Evolutionary conservation across 2,113 vertebrate species (phyloP).

Genomic region (Crotalus horridus): DNA sequence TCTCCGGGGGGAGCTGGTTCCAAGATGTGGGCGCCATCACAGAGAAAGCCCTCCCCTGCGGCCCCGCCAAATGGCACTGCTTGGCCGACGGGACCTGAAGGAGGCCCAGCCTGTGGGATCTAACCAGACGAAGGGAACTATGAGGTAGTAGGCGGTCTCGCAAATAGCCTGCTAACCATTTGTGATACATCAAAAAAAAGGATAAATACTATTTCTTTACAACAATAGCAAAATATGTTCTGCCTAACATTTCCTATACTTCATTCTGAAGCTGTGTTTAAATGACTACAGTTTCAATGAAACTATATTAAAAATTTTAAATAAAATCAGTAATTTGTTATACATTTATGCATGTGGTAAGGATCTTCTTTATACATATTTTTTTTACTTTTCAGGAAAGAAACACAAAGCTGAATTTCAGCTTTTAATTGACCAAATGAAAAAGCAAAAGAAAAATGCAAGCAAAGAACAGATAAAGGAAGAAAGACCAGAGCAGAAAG

Average conservation of each 20-base stretch:
- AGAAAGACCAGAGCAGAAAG: slow-evolving; percentile 9
- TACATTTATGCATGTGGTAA: not conserved
- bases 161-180: too few species aligned
- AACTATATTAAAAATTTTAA: not conserved
- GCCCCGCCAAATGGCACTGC: too few species aligned
- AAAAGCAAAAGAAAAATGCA: slow-evolving; percentile 70
- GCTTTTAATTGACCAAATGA: slow-evolving; percentile 82
- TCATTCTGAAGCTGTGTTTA: not conserved
- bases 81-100: too few species aligned
- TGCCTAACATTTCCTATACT: not conserved
- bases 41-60: too few species aligned
- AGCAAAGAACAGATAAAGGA: slow-evolving; percentile 26
- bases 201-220: not conserved
- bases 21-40: too few species aligned
- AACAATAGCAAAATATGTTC: not conserved
- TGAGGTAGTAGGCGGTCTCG: too few species aligned
- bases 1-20: too few species aligned
- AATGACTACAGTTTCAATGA: not conserved
- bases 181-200: not conserved
- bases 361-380: not conserved
- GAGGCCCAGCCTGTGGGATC: too few species aligned
- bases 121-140: too few species aligned
- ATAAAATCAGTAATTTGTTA: not conserved
- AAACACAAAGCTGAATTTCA: slow-evolving; percentile 84
- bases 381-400: slow-evolving; percentile 74